phyloP scores from a whole-genome alignment of 2,888 invertebrate genomes.

The Carabus problematicus region DNA sequence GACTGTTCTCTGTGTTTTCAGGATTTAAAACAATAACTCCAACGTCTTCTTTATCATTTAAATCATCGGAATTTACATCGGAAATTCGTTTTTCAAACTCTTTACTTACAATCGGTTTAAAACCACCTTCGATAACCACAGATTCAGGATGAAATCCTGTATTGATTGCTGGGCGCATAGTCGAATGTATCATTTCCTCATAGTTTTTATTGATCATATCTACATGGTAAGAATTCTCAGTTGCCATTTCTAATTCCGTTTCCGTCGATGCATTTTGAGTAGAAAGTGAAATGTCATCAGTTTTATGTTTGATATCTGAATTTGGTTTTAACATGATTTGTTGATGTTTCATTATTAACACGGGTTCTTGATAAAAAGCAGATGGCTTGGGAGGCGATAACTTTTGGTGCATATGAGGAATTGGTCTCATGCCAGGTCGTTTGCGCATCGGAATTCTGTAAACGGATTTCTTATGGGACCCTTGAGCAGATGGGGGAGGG shows the following conservation, averaged over 20 bases:
- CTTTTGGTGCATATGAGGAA: constrained; percentile 30
- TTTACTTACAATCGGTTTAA: constrained; percentile 77
- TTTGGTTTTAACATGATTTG: constrained; percentile 47
- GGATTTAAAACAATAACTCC: constrained; percentile 57
- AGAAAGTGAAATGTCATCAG: constrained; percentile 8
- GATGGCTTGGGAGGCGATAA: constrained; percentile 22
- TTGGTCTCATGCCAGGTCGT: constrained; percentile 28
- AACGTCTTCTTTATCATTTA: constrained; percentile 62
- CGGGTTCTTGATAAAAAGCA: constrained; percentile 10
- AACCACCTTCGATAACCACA: constrained; percentile 83
- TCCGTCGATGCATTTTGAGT: constrained; percentile 15
- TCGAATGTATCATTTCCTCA: constrained; percentile 43
- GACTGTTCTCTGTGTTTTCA: constrained; percentile 61
- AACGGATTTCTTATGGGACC: constrained; percentile 33
- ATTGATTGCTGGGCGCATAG: constrained; percentile 69
- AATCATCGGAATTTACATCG: constrained; percentile 53
- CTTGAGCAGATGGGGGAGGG: constrained; percentile 28
- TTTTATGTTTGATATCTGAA: constrained; percentile 47
- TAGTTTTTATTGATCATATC: constrained; percentile 1
- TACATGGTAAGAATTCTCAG: constrained; percentile 34
- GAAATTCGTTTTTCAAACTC: constrained; percentile 64
- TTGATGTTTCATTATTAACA: constrained; percentile 20
- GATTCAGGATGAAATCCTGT: constrained; percentile 83
- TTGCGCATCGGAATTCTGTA: constrained; percentile 29
- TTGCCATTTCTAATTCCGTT: constrained; percentile 17